Conservation (phyloP, 2,113 vertebrate species). For the Zosterops borbonicus region DNA sequence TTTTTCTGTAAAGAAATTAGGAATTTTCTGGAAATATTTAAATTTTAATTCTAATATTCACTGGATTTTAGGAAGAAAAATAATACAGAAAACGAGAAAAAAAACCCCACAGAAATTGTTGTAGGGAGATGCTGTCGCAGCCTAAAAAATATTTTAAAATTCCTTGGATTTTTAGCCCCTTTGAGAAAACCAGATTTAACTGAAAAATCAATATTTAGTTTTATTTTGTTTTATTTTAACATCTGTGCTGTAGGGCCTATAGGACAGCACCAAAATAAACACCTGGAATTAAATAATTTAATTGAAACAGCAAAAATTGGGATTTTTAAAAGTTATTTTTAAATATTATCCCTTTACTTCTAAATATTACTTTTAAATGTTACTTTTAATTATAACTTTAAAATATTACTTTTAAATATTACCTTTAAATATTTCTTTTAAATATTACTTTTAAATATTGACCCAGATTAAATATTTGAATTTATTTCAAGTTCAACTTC, state of each 20-base stretch:
- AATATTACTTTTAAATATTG: neutral
- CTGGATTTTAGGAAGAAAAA: neutral
- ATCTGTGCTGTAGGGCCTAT: fast-evolving
- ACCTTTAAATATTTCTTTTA: neutral
- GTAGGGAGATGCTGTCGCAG: fast-evolving
- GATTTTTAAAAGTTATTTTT: neutral
- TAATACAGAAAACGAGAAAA: neutral
- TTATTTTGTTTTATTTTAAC: neutral
- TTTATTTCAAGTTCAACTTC: neutral
- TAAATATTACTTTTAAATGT: too few relatives aligned
- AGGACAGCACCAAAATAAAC: neutral
- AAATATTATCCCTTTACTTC: neutral
- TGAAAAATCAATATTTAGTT: neutral
- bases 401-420: neutral
- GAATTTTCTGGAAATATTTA: neutral
- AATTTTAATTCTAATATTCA: neutral
- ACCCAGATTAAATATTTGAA: neutral
- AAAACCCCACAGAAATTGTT: neutral
- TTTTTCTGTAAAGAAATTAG: too few relatives aligned
- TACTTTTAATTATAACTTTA: too few relatives aligned
- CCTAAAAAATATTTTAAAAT: neutral
- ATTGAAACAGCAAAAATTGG: neutral
- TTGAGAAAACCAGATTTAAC: fast-evolving
- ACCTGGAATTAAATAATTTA: fast-evolving
- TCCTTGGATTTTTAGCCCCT: neutral